phyloP scores from a whole-genome alignment of 2,888 invertebrate species.

The Drosophila longiperda region DNA sequence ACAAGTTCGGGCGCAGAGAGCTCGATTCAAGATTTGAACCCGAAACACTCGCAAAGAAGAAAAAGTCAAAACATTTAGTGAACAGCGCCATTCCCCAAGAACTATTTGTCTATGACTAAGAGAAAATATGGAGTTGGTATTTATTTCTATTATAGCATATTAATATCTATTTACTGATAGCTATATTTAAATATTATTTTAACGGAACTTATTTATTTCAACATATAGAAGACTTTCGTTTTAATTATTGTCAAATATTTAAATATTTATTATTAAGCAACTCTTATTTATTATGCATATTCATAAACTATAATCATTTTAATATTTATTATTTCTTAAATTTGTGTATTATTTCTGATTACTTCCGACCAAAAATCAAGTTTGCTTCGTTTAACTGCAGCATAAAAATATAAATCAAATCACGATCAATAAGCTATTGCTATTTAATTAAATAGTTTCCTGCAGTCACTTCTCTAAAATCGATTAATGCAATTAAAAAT shows the following conservation, averaged over 20 bases:
- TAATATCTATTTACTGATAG: neutral
- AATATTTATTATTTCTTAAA: neutral
- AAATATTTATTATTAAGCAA: neutral
- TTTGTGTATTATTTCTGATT: neutral
- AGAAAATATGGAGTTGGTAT: neutral
- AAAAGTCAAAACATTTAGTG: slow-evolving; percentile 50
- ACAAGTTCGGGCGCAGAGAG: slow-evolving; percentile 67
- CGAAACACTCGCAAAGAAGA: neutral
- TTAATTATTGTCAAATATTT: no score
- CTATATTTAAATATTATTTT: no score
- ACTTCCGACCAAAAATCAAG: neutral
- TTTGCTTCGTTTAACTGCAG: neutral
- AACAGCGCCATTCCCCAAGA: slow-evolving; percentile 42
- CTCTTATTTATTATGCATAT: neutral
- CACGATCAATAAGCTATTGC: neutral
- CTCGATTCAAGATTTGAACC: slow-evolving; percentile 65
- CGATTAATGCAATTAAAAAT: neutral
- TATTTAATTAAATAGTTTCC: no score
- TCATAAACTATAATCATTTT: neutral
- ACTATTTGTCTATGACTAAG: neutral
- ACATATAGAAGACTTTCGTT: no score
- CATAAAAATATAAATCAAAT: neutral
- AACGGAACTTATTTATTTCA: no score
- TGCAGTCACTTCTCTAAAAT: neutral
- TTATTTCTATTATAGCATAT: neutral